Evolutionary conservation across 2,888 invertebrate species (phyloP).

Genomic region (Epirrhoe alternata): DNA sequence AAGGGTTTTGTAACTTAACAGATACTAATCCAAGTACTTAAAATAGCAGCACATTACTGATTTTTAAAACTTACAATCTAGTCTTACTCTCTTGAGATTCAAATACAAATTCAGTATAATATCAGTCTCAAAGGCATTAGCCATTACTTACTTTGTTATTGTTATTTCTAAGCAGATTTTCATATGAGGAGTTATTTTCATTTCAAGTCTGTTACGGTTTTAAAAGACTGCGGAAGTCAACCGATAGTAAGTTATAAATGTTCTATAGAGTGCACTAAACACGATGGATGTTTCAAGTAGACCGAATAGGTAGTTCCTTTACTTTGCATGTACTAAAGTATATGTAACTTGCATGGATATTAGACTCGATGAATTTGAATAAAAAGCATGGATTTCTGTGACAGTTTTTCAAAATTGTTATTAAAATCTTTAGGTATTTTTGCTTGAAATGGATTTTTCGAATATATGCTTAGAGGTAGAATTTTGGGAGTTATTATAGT

Average conservation of each 20-base stretch:
- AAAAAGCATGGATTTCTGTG: background rate
- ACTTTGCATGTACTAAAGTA: constrained; percentile 20
- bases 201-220: constrained; percentile 80
- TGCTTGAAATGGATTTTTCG: background rate
- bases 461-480: background rate
- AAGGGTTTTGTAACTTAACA: too few species aligned
- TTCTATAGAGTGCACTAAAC: constrained; percentile 31
- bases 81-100: too few species aligned
- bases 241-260: constrained; percentile 66
- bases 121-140: too few species aligned
- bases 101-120: too few species aligned
- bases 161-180: constrained; percentile 4
- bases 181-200: constrained; percentile 24
- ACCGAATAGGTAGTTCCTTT: constrained; percentile 18
- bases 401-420: background rate
- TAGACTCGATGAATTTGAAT: background rate
- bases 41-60: too few species aligned
- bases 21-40: too few species aligned
- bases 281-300: constrained; percentile 26
- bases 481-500: background rate
- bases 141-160: background rate
- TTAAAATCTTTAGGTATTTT: background rate
- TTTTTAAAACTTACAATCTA: too few species aligned
- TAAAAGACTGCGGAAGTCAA: constrained; percentile 71
- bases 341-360: constrained; percentile 13